Evolutionary conservation across 2,797 vertebrate species (phyloP).

Genomic region (Anabacerthia variegaticeps): DNA sequence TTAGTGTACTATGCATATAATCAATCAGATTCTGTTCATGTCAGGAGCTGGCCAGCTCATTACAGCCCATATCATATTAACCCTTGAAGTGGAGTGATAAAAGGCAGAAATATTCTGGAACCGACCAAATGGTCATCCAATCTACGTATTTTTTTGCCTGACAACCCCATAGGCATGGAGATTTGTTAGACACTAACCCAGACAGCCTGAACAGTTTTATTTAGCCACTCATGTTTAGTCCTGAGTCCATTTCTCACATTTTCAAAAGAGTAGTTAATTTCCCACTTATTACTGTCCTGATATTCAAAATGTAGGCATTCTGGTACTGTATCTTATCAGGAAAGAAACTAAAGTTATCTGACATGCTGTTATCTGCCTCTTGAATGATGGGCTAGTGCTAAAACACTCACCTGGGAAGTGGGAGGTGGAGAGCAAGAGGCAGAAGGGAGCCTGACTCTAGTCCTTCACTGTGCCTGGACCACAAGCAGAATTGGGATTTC

Average conservation of each 20-base stretch:
- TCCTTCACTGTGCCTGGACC: background rate
- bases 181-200: background rate
- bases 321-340: background rate
- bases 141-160: background rate
- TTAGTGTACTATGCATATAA: constrained; percentile 76
- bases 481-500: background rate
- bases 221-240: background rate
- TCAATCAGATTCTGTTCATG: constrained; percentile 76
- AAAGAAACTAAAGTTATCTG: background rate
- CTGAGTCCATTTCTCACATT: background rate
- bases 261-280: background rate
- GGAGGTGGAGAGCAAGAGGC: background rate
- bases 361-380: background rate
- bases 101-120: constrained; percentile 42
- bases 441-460: background rate
- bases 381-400: background rate
- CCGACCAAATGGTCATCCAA: background rate
- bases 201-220: background rate
- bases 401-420: background rate
- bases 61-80: constrained; percentile 62
- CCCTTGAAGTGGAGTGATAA: constrained; percentile 64
- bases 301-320: background rate
- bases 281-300: background rate
- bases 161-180: background rate
- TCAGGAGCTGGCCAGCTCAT: constrained; percentile 71